phyloP scores from a whole-genome alignment of 2,797 vertebrate species.

The Ctenopoma kingsleyae region DNA sequence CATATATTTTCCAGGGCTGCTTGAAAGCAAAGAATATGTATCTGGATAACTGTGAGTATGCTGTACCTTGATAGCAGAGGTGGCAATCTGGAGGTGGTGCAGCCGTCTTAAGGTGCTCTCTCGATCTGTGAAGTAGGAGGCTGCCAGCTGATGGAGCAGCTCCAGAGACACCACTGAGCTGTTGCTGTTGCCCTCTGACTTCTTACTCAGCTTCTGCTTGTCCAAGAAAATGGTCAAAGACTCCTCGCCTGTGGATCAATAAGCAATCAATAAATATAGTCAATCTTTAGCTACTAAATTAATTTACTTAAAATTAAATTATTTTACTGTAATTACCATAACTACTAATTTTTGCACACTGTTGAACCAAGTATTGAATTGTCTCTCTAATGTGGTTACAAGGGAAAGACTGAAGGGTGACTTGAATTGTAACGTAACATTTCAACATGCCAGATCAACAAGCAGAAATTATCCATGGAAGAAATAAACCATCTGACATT shows the following conservation, averaged over 20 bases:
- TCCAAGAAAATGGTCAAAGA: conserved; percentile 98
- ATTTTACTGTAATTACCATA: neutral
- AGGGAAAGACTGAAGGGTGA: neutral
- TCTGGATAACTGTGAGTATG: neutral
- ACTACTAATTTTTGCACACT: neutral
- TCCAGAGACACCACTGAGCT: conserved; percentile 93
- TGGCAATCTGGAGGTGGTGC: conserved; percentile 92
- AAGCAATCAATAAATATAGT: neutral
- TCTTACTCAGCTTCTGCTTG: conserved; percentile 94
- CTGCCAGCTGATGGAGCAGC: conserved; percentile 95
- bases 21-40: neutral
- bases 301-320: too few species aligned
- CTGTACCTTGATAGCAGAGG: conserved; percentile 87
- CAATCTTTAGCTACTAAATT: neutral
- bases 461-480: neutral
- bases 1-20: neutral
- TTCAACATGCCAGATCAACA: neutral
- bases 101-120: conserved; percentile 95
- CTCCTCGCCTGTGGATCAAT: conserved; percentile 90
- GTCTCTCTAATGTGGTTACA: neutral
- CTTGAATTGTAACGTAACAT: neutral
- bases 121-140: conserved; percentile 98
- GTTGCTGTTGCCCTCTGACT: conserved; percentile 90
- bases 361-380: neutral
- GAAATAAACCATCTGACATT: conserved; percentile 23